Evolutionary conservation across 2,888 invertebrate genomes (phyloP), one percentile per base, ranked within the genome.

Genomic region (Agrotis clavis): DNA sequence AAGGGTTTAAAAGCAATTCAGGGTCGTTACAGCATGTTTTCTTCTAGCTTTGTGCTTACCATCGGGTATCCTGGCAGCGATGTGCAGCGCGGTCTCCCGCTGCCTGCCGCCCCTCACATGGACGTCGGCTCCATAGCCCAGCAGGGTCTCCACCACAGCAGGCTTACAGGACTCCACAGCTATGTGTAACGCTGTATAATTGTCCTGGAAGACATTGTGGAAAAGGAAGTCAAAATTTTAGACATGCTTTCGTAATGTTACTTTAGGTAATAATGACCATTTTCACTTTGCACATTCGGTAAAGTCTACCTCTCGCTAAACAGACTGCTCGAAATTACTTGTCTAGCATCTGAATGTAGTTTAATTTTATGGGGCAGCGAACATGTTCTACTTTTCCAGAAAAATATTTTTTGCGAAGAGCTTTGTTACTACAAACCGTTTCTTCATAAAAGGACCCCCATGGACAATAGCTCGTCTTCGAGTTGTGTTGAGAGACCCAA

Each of bases 121-220:
- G 3, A 99, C 99, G 91, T 99, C 99, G 2, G 99, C 99, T 25
- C 99, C 99, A 90, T 98, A 99, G 0, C 99, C 99, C 5, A 99
- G 96, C 68, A 99, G 96, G 0, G 99, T 99, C 95, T 99, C 99
- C 35, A 99, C 99, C 3, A 99, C 99, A 11, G 98, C 98, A 2
- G 99, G 99, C 89, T 99, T 99, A 76, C 98, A 98, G 0, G 98
- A 98, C 93, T 99, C 99, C 2, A 99, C 99, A 6, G 99, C 99
- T 89, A 99, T 98, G 91, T 99, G 99, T 1, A 99, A 96, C 0
- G 99, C 99, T 50, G 99, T 99, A 94, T 99, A 99, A 93, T 99
- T 99, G 90, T 99, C 99, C 99, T 99, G 92, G 19, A 57, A 57
- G 2, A 35, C n/a, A 35, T 35, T n/a, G 14, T 14, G n/a, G 30